Conservation (phyloP, 2,888 invertebrate species). For the Incurvaria masculella region DNA sequence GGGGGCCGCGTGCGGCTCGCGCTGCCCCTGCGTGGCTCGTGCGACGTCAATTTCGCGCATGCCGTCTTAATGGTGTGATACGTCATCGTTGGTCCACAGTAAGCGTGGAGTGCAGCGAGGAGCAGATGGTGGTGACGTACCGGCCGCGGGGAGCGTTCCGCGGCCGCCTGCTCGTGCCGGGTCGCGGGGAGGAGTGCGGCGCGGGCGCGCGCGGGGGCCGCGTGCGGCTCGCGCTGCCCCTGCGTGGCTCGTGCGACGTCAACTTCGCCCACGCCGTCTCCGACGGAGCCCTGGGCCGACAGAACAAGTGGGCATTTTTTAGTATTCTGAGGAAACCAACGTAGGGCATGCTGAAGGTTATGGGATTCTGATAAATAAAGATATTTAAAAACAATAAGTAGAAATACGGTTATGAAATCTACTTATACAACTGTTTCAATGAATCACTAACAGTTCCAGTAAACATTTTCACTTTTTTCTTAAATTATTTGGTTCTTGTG, state of each 20-base stretch:
- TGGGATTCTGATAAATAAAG: too few relatives aligned
- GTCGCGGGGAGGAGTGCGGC: conserved; percentile 70
- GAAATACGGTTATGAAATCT: too few relatives aligned
- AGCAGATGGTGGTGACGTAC: conserved; percentile 66
- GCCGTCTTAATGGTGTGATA: conserved; percentile 28
- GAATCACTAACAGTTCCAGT: too few relatives aligned
- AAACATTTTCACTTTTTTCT: too few relatives aligned
- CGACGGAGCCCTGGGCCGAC: conserved; percentile 34
- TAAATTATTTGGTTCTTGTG: too few relatives aligned
- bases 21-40: conserved; percentile 57
- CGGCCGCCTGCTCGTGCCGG: conserved; percentile 79
- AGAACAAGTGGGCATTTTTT: not conserved
- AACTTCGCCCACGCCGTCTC: conserved; percentile 51
- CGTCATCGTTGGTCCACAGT: conserved; percentile 49
- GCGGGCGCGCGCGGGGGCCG: conserved; percentile 42
- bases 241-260: conserved; percentile 58
- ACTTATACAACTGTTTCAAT: too few relatives aligned
- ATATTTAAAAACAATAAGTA: too few relatives aligned
- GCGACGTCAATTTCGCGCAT: conserved; percentile 57
- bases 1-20: conserved; percentile 46
- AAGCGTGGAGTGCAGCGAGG: conserved; percentile 71
- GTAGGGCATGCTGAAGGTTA: too few relatives aligned
- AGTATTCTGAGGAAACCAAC: too few relatives aligned
- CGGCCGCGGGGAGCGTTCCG: conserved; percentile 59
- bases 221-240: conserved; percentile 58